Evolutionary conservation across 2,113 vertebrate genomes (phyloP), one percentile per base, ranked within the genome.

Genomic region (Delphinus delphis): DNA sequence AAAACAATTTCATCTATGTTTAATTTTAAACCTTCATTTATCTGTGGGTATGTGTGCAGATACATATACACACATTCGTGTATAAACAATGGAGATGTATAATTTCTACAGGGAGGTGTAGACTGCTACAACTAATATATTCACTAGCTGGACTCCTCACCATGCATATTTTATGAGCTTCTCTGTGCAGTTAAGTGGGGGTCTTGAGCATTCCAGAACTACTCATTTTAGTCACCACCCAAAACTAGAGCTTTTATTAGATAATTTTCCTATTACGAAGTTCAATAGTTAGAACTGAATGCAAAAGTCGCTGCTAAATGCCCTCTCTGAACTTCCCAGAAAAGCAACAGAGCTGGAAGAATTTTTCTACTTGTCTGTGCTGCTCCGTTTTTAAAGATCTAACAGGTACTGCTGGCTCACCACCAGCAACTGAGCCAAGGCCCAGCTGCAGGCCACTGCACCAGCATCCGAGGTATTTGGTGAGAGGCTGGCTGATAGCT

Each of bases 221-320:
- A 89, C 58, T 77, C n/a, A 88, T 93, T 97, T 97, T 83, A 95
- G 89, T 55, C 83, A 81, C 76, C 68, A 87, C 25, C 38, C 11
- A 33, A 97, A 93, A 62, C 13, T 33, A 76, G 31, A 73, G 62
- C 60, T 65, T 95, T 96, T 60, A 83, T 89, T 74, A 87, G 41
- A 17, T 93, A 63, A 85, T 82, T 92, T 95, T 86, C 81, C 86
- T 74, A 87, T 62, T 81, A 67, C 15, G 33, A 95, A 93, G 68
- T 62, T 97, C 70, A 93, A 65, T 26, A 58, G 65, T 85, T 71
- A 82, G 79, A 81, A 79, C 31, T 53, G 17, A 68, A 71, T 26
- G 74, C 53, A 47, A 79, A 90, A 33, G 67, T 11, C 33, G 53
- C 82, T 62, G 31, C 63, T 62, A 90, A 63, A 80, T 15, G 20